These are phyloP conservation scores for Tetheella fluctuosa DNA, from an alignment of 2,888 invertebrate genomes.

Conservation along the genomic window DNA sequence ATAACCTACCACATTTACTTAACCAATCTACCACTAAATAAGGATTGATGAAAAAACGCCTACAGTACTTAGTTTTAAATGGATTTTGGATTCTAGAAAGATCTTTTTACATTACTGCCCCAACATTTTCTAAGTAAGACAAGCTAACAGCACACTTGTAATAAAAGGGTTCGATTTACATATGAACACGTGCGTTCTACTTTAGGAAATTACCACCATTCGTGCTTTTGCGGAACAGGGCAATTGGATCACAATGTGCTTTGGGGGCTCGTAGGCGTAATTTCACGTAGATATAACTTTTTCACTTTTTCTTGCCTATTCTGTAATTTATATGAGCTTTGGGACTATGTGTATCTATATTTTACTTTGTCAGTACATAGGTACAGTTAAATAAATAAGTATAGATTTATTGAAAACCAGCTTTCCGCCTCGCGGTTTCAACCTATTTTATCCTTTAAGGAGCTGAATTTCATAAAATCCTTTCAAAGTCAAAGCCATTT, in stretches of 20 bases:
- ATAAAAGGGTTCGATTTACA: not conserved
- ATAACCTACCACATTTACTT: too few species aligned
- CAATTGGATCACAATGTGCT: conserved; percentile 6
- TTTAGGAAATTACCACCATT: conserved; percentile 2
- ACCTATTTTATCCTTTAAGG: too few species aligned
- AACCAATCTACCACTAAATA: too few species aligned
- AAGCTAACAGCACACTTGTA: not conserved
- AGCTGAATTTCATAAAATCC: too few species aligned
- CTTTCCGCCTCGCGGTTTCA: too few species aligned
- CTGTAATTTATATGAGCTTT: not conserved
- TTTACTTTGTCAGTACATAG: not conserved
- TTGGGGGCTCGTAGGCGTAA: conserved; percentile 6
- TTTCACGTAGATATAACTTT: not conserved
- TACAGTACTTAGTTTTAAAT: too few species aligned
- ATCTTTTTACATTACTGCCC: not conserved
- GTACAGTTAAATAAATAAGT: too few species aligned
- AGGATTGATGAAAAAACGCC: too few species aligned
- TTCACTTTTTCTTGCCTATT: not conserved
- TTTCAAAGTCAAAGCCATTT: too few species aligned
- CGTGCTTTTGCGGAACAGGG: not conserved
- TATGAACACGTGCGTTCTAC: not conserved
- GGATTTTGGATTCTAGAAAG: not conserved
- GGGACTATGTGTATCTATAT: not conserved
- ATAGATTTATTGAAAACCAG: too few species aligned
- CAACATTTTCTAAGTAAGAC: not conserved